A percentile compares a stretch with the other conserved stretches of the same genome.
These are phyloP conservation scores for Lamprologus ornatipinnis DNA, from an alignment of 2,113 vertebrate genomes.

Conservation along the genomic window DNA sequence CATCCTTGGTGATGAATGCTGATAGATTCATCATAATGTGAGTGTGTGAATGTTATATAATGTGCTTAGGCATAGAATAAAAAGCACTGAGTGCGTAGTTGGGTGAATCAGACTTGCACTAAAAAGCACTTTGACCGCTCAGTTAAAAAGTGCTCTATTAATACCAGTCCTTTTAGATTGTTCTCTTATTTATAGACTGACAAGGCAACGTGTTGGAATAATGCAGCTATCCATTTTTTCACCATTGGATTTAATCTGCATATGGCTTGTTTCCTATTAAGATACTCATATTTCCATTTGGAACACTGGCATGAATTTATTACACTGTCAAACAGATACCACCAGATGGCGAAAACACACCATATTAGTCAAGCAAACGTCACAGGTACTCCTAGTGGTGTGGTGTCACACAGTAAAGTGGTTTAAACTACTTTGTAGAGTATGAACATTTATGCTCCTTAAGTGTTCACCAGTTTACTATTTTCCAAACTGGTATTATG, in stretches of 20 bases:
- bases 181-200: not conserved
- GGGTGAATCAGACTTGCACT: not conserved
- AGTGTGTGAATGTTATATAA: not conserved
- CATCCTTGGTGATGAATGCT: not conserved
- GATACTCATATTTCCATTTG: not conserved
- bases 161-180: not conserved
- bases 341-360: slow-evolving; percentile 29
- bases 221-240: not conserved
- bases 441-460: not conserved
- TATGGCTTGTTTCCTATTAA: not conserved
- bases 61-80: not conserved
- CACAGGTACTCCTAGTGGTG: accelerated
- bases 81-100: not conserved
- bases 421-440: not conserved
- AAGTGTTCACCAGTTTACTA: not conserved
- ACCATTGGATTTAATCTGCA: not conserved
- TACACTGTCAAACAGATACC: not conserved
- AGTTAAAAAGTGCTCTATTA: not conserved
- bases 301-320: not conserved
- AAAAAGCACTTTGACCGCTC: not conserved
- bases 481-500: not conserved
- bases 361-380: not conserved
- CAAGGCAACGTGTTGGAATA: not conserved
- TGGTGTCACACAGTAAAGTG: not conserved
- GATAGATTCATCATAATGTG: not conserved